Conservation (phyloP, 2,113 vertebrate genomes). For the Oceanites oceanicus region DNA sequence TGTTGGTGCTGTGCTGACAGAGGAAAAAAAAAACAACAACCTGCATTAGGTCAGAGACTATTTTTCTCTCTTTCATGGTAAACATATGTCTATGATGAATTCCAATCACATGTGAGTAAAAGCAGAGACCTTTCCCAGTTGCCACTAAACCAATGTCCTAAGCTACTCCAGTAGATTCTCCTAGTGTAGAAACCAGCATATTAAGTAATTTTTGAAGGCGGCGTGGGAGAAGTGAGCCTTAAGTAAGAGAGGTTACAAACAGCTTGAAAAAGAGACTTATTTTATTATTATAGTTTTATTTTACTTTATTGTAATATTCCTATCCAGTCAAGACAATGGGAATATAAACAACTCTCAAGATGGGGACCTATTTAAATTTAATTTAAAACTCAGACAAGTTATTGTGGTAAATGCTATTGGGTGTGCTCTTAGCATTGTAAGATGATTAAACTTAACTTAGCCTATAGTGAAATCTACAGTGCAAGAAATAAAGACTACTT, state of each 20-base stretch:
- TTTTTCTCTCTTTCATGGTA: not conserved
- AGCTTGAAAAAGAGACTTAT: not conserved
- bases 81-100: not conserved
- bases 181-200: not conserved
- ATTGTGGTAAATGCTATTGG: not conserved
- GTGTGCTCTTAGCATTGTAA: not conserved
- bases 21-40: not conserved
- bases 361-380: not conserved
- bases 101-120: not conserved
- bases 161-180: fast-evolving
- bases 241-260: not conserved
- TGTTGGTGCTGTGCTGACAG: not conserved
- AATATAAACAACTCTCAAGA: not conserved
- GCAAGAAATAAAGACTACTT: not conserved
- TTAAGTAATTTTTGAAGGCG: fast-evolving
- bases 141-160: not conserved
- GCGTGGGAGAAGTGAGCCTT: not conserved
- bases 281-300: not conserved
- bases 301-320: not conserved
- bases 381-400: not conserved
- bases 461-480: not conserved
- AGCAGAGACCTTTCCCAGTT: not conserved
- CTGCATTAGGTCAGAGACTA: not conserved
- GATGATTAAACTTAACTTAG: not conserved
- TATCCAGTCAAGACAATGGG: not conserved